Base-by-base conservation (phyloP, 2,797 vertebrate species). In the Crocidura indochinensis region DNA sequence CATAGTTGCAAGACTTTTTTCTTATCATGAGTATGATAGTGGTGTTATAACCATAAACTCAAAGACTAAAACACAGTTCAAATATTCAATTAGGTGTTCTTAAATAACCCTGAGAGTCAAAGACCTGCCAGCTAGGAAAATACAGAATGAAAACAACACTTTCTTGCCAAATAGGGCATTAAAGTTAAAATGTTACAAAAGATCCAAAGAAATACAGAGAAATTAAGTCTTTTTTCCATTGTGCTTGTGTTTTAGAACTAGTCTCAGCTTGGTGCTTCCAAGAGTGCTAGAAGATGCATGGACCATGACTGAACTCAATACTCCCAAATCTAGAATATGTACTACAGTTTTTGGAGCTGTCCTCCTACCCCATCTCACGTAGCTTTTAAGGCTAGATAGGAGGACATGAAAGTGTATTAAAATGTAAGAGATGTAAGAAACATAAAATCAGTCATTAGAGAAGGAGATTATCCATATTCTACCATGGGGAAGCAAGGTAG, bases 101-200 rank as follows among this genome's bases (percentile, higher is more conserved):
- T 19, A 73, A 94, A 60, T 68, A 38, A 73, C 38, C 53, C 0
- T 67, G 51, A 67, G 51, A 56, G 24, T 74, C 31, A 4, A 15
- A 46, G 24, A 47, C 20, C 60, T n/a, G 60, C n/a, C 67, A 51
- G 53, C 44, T 17, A 9, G n/a, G 60, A 74, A 74, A 79, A 69
- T 60, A 65, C 8, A n/a, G n/a, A 71, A 78, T 29, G 46, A 64
- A 73, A 10, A 4, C 2, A 31, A 6, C 31, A 64, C 56, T 84
- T 47, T 64, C 46, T 86, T 29, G 53, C 46, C 38, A 71, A 75
- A 53, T 73, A 84, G 76, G 81, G 24, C 38, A 62, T 49, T 72
- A 49, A 76, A 84, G 27, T 56, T 87, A 87, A 72, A 46, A 74
- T 8, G n/a, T 56, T 84, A 38, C 38, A 20, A 69, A 85, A 89